Base-by-base conservation (phyloP, 1,140 invertebrate genomes). In the Neodiprion lecontei region DNA sequence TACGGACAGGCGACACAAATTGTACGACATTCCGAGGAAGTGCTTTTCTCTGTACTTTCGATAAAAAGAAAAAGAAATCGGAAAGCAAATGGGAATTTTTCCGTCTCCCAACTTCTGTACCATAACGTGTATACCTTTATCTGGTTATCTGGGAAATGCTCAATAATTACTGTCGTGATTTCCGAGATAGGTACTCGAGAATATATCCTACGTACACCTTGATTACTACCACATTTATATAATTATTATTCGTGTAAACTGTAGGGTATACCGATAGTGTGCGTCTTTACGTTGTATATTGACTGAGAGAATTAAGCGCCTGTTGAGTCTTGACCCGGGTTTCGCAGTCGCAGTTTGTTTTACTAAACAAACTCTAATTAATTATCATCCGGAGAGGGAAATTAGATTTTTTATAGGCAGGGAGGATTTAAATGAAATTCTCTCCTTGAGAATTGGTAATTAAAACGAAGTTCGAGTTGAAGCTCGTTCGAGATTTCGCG, bases 351-450 rank as follows among this genome's bases (percentile, higher is more conserved):
- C 23, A 69, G 40, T 69, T 69, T 69, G 67, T 69, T 69, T 69
- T 12, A 23, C 21, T 69, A 23, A 69, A 47, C 23, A 69, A 69
- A 69, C 67, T 69, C 67, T 23, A 47, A 69, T 69, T 69, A 69
- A 14, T 69, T 11, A 69, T 69, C 11, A 23, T 69, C 21, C 67
- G 17, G 11, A 69, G 53, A 14, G 7, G n/a, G 67, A 11, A 69
- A 69, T 69, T 69, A 47, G 21, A 14, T 69, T 28, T 69, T 69
- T 69, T 69, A 47, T 9, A 40, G 28, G 28, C 5, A 40, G 11
- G 67, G 67, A 12, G 10, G 28, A 47, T 69, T 17, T 69, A 69
- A 69, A 69, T 69, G 17, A 47, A 47, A 69, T 17, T 14, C 9
- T 4, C 23, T 12, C 40, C 21, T 11, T 14, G 40, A 69, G 21